These are phyloP conservation scores for Labroides dimidiatus DNA, from an alignment of 2,797 vertebrate species.

Conservation along the genomic window DNA sequence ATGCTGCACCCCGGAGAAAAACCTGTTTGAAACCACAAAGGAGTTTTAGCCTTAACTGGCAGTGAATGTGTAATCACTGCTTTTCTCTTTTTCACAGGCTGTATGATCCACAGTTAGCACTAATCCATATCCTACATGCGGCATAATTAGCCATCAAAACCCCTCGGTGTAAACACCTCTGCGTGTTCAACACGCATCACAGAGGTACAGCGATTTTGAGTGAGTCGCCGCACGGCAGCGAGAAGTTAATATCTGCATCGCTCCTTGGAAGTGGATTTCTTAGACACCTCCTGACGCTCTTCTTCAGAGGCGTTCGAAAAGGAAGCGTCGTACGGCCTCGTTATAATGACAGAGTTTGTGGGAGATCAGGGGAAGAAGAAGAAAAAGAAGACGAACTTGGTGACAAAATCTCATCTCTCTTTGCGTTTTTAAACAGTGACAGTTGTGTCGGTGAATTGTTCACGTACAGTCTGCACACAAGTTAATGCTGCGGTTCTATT, in stretches of 20 bases:
- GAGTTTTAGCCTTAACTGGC: slow-evolving; percentile 22
- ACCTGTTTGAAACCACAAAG: slow-evolving; percentile 37
- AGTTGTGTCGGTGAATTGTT: slow-evolving; percentile 37
- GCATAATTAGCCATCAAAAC: slow-evolving; percentile 62
- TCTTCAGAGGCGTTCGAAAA: slow-evolving; percentile 58
- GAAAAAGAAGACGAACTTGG: slow-evolving; percentile 9
- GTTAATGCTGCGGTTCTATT: slow-evolving; percentile 21
- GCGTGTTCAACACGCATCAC: slow-evolving; percentile 49
- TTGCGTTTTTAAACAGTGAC: slow-evolving; percentile 38
- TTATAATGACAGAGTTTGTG: slow-evolving; percentile 56
- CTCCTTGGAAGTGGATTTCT: slow-evolving; percentile 49
- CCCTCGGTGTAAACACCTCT: slow-evolving; percentile 37
- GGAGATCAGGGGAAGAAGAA: slow-evolving; percentile 38
- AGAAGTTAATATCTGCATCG: slow-evolving; percentile 58
- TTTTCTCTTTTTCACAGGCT: slow-evolving; percentile 10
- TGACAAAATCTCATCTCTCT: slow-evolving; percentile 29
- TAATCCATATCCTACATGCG: slow-evolving; percentile 45
- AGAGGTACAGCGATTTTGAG: slow-evolving; percentile 37
- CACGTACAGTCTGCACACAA: slow-evolving; percentile 28
- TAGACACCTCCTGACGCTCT: slow-evolving; percentile 38
- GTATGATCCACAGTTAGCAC: slow-evolving; percentile 36
- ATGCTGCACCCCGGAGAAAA: slow-evolving; percentile 18
- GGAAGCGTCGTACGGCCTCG: slow-evolving; percentile 32
- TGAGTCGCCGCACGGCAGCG: slow-evolving; percentile 33
- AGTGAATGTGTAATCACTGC: slow-evolving; percentile 32